Percentiles rank a stretch among this genome's conserved stretches.
Conservation (phyloP, 2,797 vertebrate species). For the Rhinatrema bivittatum region DNA sequence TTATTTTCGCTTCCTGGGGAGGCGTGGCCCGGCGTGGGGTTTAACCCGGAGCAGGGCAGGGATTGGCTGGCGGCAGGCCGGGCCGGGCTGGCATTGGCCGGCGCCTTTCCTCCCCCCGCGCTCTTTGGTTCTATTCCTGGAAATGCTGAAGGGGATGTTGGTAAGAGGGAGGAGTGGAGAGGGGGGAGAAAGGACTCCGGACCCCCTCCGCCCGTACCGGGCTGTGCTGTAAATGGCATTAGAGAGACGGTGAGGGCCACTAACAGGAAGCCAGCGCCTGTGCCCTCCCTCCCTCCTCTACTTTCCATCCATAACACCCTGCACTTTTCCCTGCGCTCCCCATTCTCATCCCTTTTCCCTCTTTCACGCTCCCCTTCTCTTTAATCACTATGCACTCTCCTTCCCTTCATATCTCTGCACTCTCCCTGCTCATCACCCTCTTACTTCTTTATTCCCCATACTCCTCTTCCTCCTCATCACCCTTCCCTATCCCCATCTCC, state of each 20-base stretch:
- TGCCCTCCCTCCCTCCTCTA: too few relatives aligned
- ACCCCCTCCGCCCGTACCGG: conserved; percentile 16
- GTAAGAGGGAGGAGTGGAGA: conserved; percentile 26
- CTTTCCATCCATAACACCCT: too few relatives aligned
- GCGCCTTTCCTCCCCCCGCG: not conserved
- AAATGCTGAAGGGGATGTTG: conserved; percentile 27
- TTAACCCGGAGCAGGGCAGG: conserved; percentile 1
- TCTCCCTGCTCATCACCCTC: too few relatives aligned
- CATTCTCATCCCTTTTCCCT: too few relatives aligned
- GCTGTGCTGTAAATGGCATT: conserved; percentile 9
- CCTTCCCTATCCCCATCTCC: too few relatives aligned
- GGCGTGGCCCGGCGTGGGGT: not conserved
- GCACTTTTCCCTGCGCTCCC: too few relatives aligned
- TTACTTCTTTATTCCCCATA: too few relatives aligned
- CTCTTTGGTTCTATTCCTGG: conserved; percentile 24
- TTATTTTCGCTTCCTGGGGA: not conserved
- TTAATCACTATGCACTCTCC: too few relatives aligned
- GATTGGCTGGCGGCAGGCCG: not conserved
- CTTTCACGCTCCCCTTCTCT: too few relatives aligned
- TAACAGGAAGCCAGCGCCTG: conserved; percentile 20
- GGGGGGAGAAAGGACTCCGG: conserved; percentile 13
- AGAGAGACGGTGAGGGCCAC: conserved; percentile 16
- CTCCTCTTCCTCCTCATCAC: too few relatives aligned
- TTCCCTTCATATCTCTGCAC: too few relatives aligned
- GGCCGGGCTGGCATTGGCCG: not conserved